Evolutionary conservation across 2,888 invertebrate species (phyloP).

Genomic region (Penaeus monodon): DNA sequence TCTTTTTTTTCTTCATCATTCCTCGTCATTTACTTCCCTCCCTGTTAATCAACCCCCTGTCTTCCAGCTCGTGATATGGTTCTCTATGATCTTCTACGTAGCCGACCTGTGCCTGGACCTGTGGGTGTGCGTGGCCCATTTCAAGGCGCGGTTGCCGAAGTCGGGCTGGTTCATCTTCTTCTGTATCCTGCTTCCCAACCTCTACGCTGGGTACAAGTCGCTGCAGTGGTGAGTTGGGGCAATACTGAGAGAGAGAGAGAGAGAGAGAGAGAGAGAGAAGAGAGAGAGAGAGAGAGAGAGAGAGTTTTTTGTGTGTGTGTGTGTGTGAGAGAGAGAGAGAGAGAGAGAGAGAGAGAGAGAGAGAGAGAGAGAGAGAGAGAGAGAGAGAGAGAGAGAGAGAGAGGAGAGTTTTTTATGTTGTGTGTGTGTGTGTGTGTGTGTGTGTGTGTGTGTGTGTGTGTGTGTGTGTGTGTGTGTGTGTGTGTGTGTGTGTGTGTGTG

Average conservation of each 20-base stretch:
- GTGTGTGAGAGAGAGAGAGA: neutral
- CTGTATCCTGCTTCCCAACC: slow-evolving; percentile 62
- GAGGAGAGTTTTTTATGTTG: no score
- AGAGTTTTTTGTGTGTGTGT: no score
- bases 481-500: no score
- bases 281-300: no score
- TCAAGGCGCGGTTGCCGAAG: slow-evolving; percentile 22
- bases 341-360: neutral
- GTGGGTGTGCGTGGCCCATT: slow-evolving; percentile 53
- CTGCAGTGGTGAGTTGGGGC: slow-evolving; percentile 56
- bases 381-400: neutral
- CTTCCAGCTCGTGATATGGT: slow-evolving; percentile 56
- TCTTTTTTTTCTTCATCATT: neutral
- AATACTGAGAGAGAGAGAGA: no score
- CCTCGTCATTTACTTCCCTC: neutral
- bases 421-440: no score
- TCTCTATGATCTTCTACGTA: slow-evolving; percentile 58
- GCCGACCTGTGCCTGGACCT: slow-evolving; percentile 60
- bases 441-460: no score
- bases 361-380: neutral
- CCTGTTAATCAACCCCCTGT: neutral
- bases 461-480: no score
- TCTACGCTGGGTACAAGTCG: slow-evolving; percentile 65
- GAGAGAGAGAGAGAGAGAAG: no score
- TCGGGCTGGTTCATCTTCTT: slow-evolving; percentile 64